phyloP scores from a whole-genome alignment of 2,888 invertebrate genomes.

The Harmothoe impar region DNA sequence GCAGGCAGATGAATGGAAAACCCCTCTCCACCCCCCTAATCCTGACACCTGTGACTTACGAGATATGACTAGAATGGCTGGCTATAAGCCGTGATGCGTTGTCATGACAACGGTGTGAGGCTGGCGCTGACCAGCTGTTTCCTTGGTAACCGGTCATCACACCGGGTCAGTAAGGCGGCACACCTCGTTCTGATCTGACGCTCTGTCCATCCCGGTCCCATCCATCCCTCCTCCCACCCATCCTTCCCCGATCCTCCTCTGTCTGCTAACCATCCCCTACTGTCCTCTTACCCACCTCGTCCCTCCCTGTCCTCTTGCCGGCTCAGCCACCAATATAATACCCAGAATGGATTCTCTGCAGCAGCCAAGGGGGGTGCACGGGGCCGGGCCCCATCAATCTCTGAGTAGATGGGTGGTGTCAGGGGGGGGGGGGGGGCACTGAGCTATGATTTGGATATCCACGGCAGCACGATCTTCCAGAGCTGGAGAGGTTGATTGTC shows the following conservation, averaged over 20 bases:
- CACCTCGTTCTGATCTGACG: not conserved
- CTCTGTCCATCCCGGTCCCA: not conserved
- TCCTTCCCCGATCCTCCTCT: not conserved
- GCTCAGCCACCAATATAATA: not conserved
- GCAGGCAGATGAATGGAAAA: too few relatives aligned
- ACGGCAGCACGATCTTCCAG: too few relatives aligned
- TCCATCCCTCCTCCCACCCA: too few relatives aligned
- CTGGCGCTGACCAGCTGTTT: constrained; percentile 8
- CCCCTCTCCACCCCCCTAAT: not conserved
- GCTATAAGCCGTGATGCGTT: not conserved
- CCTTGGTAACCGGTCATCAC: constrained; percentile 21
- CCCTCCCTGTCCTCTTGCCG: not conserved
- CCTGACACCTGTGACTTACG: not conserved
- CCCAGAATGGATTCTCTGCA: constrained; percentile 7
- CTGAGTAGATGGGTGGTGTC: not conserved
- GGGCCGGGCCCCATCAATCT: not conserved
- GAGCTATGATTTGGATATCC: too few relatives aligned
- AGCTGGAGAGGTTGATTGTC: too few relatives aligned
- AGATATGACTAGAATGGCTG: constrained; percentile 12
- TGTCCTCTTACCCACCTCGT: too few relatives aligned
- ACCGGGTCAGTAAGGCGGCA: not conserved
- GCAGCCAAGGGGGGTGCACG: not conserved
- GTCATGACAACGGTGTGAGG: not conserved
- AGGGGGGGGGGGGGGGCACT: too few relatives aligned
- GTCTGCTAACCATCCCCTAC: too few relatives aligned